Base-by-base conservation (phyloP, 2,797 vertebrate genomes). In the Peromyscus nudipes region DNA sequence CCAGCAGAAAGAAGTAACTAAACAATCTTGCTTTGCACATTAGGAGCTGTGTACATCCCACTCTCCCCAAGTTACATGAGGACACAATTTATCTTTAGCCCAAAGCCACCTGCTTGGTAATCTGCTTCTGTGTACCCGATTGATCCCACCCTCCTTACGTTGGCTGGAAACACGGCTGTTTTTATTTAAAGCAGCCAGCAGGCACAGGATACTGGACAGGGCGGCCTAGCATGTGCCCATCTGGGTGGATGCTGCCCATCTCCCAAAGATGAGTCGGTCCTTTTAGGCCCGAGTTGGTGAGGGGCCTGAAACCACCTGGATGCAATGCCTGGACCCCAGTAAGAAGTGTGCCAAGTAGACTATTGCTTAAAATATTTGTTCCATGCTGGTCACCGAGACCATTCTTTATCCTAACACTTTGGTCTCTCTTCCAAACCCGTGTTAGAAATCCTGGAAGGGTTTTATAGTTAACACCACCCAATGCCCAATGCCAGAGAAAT, bases 51-150 rank as follows among this genome's bases (percentile, higher is more conserved):
- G 97, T 96, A 82, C 97, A 97, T 97, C 98, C 98, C 98, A 98
- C 98, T 98, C 98, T 97, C 97, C 97, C 96, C 95, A 95, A 98
- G 99, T 98, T 98, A 98, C 97, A 96, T 91, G 98, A 98, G 98
- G 98, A 98, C 98, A 99, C 98, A 97, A 88, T 98, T 98, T 97
- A 98, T 98, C 98, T 99, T 98, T 98, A 99, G 96, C 98, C 98
- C 97, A 75, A 98, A 98, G 97, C 98, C 98, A 99, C 98, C 99
- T 99, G 98, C 98, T 98, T 98, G 4, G 43, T 98, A 99, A 99
- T 98, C 98, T 98, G 98, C 98, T 97, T 97, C 98, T 96, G 96
- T 98, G 98, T 98, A 98, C 98, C 98, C 97, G 2, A 69, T 43
- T 98, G 98, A 98, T 98, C 98, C 97, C 17, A 3, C 90, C 71